Evolutionary conservation across 2,888 invertebrate genomes (phyloP), one percentile per base, ranked within the genome.

Genomic region (Gibbula magus): DNA sequence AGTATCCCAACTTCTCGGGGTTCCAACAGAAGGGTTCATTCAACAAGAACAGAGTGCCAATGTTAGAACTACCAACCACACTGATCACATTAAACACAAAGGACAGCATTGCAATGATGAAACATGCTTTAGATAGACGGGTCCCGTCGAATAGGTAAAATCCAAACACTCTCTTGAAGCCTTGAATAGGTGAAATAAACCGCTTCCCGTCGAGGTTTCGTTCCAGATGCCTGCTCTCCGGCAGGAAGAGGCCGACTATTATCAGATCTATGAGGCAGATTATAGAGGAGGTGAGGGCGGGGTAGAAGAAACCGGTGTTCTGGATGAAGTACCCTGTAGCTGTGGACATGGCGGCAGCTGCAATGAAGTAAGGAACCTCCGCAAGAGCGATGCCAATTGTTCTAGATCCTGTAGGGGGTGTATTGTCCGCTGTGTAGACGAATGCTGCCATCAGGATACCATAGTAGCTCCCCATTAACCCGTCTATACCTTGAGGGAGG

Each of bases 21-120:
- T 77, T 78, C 85, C 85, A 85, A 54, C 85, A 85, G 35, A 85
- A 79, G 1, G 85, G 85, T 76, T 76, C 73, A 10, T 83, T 84
- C 10, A 85, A 45, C 54, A 79, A 79, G 66, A 80, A 85, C 45
- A 85, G 32, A 61, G 81, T 66, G 20, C 83, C 67, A 78, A 82
- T 20, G 77, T 79, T 75, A 56, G 61, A 61, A 18, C 61, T 29
- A 29, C 61, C 61, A 10, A 61, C 5, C 25, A 29, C 4, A 61
- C 61, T 61, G 8, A 61, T 25, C 16, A 61, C 61, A 22, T 61
- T 61, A 25, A 61, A 61, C 61, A 61, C 61, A 61, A 61, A 61
- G 1, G 61, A 22, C 16, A 61, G 61, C 25, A 61, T 29, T 16
- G 29, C 29, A 25, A 61, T 13, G 61, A 61, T 61, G 61, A 61